A percentile compares a stretch with the other conserved stretches of the same genome.
Evolutionary conservation across 2,888 invertebrate species (phyloP).

Genomic region (Heliconius hortense): DNA sequence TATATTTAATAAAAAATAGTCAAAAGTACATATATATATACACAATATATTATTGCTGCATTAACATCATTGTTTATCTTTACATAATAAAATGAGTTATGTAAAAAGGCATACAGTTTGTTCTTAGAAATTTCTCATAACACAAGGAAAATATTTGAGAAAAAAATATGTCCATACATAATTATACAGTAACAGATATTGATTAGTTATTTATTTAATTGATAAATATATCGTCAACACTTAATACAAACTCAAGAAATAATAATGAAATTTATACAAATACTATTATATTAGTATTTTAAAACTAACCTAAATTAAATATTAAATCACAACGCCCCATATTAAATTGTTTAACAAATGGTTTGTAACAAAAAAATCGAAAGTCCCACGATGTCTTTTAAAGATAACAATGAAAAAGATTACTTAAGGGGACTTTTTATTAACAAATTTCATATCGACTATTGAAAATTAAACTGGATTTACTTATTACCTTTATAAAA

Average conservation of each 20-base stretch:
- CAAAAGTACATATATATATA: no score
- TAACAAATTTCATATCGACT: conserved; percentile 14
- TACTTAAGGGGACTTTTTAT: conserved; percentile 21
- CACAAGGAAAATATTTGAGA: neutral
- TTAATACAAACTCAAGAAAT: neutral
- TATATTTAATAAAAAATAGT: neutral
- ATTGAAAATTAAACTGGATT: conserved; percentile 27
- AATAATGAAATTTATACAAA: neutral
- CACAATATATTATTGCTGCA: neutral
- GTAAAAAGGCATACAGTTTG: neutral
- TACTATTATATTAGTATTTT: neutral
- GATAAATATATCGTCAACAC: neutral
- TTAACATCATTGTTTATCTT: neutral
- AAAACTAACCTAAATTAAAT: conserved; percentile 12
- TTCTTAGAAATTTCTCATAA: neutral
- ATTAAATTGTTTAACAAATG: conserved; percentile 24
- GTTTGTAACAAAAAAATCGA: conserved; percentile 11
- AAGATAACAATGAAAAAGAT: conserved; percentile 25
- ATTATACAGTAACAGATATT: no score
- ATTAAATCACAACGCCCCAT: conserved; percentile 7
- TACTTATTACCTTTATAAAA: conserved; percentile 8
- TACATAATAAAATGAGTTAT: neutral
- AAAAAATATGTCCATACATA: no score
- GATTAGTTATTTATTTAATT: neutral
- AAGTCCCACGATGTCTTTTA: conserved; percentile 30